phyloP scores from a whole-genome alignment of 53 echinoderm and acorn worm species.

The Antedon mediterranea region DNA sequence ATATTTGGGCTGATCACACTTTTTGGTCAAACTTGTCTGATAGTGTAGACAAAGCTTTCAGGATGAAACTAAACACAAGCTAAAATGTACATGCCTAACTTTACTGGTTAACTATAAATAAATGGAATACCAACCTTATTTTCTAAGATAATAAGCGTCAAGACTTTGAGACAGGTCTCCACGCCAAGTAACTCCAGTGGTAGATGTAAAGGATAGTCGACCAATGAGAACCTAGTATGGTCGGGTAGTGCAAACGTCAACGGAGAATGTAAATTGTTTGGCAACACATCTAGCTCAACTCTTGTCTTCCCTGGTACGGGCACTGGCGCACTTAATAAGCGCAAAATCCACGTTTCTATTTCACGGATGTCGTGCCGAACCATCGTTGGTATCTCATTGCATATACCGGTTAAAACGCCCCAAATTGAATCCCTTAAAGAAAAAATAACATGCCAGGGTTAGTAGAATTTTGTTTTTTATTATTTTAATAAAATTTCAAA shows the following conservation, averaged over 20 bases:
- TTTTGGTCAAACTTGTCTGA: too few species aligned
- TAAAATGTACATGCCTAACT: too few species aligned
- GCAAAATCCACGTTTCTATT: conserved; percentile 95
- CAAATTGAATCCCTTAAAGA: conserved; percentile 81
- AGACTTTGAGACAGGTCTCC: conserved; percentile 84
- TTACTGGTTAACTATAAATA: too few species aligned
- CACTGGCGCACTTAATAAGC: conserved; percentile 83
- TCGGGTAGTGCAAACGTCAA: conserved; percentile 83
- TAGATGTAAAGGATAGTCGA: conserved; percentile 86
- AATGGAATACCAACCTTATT: conserved; percentile 54
- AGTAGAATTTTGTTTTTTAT: neutral
- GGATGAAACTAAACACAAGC: too few species aligned
- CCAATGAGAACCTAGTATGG: conserved; percentile 89
- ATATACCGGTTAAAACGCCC: conserved; percentile 88
- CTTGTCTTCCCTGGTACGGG: conserved; percentile 94
- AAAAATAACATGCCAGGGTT: neutral
- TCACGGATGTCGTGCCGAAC: conserved; percentile 83
- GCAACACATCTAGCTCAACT: conserved; percentile 75
- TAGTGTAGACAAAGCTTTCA: too few species aligned
- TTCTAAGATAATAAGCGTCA: conserved; percentile 82
- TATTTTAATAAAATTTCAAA: too few species aligned
- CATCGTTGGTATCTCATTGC: conserved; percentile 70
- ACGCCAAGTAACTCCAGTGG: conserved; percentile 86
- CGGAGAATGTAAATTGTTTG: conserved; percentile 39
- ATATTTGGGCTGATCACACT: too few species aligned